Percentiles rank a stretch among this genome's conserved stretches.
Conservation (phyloP, 2,797 vertebrate genomes). For the Myotis pilosus region DNA sequence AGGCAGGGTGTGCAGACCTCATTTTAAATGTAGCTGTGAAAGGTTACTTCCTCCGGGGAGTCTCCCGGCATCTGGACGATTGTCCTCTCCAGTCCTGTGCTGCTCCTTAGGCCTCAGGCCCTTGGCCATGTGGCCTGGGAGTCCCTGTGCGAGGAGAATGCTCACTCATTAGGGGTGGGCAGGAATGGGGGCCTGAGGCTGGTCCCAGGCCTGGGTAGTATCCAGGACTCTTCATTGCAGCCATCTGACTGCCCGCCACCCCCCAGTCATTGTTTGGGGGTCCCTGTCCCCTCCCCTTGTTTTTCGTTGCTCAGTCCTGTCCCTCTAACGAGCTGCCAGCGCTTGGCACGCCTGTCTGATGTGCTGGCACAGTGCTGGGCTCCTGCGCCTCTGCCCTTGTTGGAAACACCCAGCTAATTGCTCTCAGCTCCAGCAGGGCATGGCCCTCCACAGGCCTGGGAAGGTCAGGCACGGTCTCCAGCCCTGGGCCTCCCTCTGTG, state of each 20-base stretch:
- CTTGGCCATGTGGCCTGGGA: background rate
- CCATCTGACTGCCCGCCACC: background rate
- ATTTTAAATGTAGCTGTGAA: background rate
- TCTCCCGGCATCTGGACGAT: background rate
- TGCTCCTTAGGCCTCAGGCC: background rate
- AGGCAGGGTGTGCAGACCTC: background rate
- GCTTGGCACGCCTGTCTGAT: conserved; percentile 20
- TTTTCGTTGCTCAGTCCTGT: conserved; percentile 49
- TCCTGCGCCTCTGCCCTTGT: conserved; percentile 62
- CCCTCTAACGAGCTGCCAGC: conserved; percentile 73
- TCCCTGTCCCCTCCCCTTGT: conserved; percentile 44
- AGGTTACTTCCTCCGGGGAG: background rate
- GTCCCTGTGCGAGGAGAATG: background rate
- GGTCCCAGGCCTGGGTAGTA: background rate
- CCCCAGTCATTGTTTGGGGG: background rate
- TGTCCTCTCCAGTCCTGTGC: background rate
- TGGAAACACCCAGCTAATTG: conserved; percentile 71
- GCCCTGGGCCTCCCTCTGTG: background rate
- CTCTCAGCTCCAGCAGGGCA: conserved; percentile 57
- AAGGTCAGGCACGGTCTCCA: background rate
- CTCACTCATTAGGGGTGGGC: background rate
- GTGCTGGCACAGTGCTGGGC: conserved; percentile 69
- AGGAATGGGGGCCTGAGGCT: background rate
- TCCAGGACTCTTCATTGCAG: background rate
- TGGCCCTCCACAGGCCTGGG: background rate